These are phyloP conservation scores for Aythya baeri DNA, from an alignment of 2,113 vertebrate species.

Conservation along the genomic window DNA sequence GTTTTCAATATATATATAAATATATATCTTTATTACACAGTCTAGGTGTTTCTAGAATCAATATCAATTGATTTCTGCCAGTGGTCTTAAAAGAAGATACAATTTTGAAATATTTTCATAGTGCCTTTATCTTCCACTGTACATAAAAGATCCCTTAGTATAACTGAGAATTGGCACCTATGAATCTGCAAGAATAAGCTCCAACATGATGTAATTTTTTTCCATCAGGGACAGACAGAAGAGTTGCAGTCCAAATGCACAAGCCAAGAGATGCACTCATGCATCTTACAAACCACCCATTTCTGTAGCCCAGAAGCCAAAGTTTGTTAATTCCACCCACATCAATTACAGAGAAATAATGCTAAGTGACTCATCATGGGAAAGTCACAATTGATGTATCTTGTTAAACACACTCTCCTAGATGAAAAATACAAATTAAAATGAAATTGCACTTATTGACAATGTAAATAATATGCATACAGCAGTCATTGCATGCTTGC, in stretches of 20 bases:
- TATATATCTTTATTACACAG: neutral
- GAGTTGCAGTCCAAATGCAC: neutral
- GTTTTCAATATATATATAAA: neutral
- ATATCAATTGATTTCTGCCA: neutral
- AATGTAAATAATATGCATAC: neutral
- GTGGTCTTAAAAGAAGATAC: neutral
- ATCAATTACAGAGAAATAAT: neutral
- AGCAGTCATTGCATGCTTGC: neutral
- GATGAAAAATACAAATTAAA: neutral
- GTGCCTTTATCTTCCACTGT: neutral
- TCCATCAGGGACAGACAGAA: neutral
- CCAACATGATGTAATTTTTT: neutral
- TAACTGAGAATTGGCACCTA: neutral
- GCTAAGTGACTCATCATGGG: neutral
- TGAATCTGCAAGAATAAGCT: neutral
- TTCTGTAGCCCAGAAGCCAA: neutral
- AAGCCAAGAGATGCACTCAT: neutral
- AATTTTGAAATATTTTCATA: neutral
- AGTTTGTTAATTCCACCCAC: neutral
- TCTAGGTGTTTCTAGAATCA: neutral
- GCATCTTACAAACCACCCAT: neutral
- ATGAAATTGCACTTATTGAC: neutral
- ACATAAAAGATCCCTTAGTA: neutral
- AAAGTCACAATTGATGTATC: neutral
- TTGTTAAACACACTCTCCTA: neutral